A percentile compares a stretch with the other conserved stretches of the same genome.
phyloP scores from a whole-genome alignment of 2,797 vertebrate species.

The Eleutherodactylus coqui region DNA sequence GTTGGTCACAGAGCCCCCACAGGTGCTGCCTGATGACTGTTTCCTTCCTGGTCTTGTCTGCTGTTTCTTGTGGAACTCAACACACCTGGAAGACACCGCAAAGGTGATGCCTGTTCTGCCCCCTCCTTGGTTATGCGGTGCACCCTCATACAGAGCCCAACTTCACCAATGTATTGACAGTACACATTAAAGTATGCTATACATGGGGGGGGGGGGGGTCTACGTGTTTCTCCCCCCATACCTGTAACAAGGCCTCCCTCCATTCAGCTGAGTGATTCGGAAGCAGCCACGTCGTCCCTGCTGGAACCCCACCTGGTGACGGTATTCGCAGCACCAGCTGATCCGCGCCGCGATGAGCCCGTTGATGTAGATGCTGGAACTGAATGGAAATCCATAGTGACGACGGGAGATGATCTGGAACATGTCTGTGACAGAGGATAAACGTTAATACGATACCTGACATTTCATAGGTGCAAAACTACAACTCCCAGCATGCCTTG shows the following conservation, averaged over 20 bases:
- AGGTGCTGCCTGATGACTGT: background rate
- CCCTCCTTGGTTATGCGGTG: background rate
- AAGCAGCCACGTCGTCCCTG: conserved; percentile 81
- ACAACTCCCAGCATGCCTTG: background rate
- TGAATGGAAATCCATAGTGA: conserved; percentile 81
- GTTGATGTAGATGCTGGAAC: conserved; percentile 77
- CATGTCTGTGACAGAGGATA: conserved; percentile 71
- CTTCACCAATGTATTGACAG: too few relatives aligned
- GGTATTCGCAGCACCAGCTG: conserved; percentile 84
- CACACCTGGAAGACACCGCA: conserved; percentile 29
- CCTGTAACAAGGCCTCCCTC: conserved; percentile 82
- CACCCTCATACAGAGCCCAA: too few relatives aligned
- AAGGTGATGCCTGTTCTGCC: background rate
- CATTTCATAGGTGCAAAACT: background rate
- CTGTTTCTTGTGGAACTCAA: background rate
- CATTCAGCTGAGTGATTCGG: conserved; percentile 75
- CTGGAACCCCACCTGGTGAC: conserved; percentile 79
- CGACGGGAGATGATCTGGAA: conserved; percentile 82
- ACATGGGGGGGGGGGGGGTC: too few relatives aligned
- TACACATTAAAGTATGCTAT: too few relatives aligned
- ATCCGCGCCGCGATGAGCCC: conserved; percentile 77
- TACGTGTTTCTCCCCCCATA: conserved; percentile 66
- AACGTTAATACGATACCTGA: background rate
- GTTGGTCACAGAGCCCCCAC: background rate
- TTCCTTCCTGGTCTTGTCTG: background rate